Percentiles rank a stretch among this genome's conserved stretches.
These are phyloP conservation scores for Phyllostomus hastatus DNA, from an alignment of 2,113 vertebrate genomes.

Conservation along the genomic window DNA sequence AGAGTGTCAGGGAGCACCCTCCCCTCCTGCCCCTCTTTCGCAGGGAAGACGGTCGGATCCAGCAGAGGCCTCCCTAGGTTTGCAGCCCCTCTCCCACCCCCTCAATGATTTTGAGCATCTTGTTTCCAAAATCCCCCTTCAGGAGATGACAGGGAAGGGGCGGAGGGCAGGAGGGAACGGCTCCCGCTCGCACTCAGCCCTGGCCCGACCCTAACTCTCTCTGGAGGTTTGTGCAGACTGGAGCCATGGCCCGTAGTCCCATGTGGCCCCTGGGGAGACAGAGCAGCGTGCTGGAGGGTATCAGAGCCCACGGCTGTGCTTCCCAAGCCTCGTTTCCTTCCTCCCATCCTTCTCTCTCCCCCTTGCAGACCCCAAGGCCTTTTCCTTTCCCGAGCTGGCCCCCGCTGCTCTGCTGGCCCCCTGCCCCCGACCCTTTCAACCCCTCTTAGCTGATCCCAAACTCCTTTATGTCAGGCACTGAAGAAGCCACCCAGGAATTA, in stretches of 20 bases:
- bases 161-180: not conserved
- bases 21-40: not conserved
- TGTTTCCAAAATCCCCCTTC: not conserved
- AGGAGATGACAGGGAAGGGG: not conserved
- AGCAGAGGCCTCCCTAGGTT: not conserved
- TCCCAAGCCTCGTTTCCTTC: not conserved
- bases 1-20: not conserved
- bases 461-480: not conserved
- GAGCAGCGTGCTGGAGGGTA: not conserved
- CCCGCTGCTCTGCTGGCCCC: not conserved
- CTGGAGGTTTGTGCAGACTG: not conserved
- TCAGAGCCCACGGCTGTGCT: not conserved
- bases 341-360: not conserved
- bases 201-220: not conserved
- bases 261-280: not conserved
- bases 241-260: not conserved
- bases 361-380: not conserved
- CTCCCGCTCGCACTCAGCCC: not conserved
- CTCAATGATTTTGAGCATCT: not conserved
- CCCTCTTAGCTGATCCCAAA: too few relatives aligned
- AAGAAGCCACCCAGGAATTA: not conserved
- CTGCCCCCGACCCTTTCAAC: accelerated
- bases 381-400: not conserved
- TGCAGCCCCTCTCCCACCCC: not conserved
- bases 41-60: not conserved